Evolutionary conservation across 2,113 vertebrate genomes (phyloP).

Genomic region (Percopsis transmontana): DNA sequence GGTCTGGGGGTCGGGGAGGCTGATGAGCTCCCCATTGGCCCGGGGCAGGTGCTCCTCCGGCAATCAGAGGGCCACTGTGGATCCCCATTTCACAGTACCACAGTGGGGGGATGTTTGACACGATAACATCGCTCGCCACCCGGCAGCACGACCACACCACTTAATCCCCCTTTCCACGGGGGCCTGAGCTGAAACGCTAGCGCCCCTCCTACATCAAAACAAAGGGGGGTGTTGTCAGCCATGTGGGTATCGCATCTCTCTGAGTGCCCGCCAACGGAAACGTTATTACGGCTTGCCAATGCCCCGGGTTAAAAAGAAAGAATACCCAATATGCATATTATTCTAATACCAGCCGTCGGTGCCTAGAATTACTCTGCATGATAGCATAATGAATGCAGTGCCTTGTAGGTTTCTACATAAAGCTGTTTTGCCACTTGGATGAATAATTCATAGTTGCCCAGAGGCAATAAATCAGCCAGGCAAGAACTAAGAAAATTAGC

Average conservation of each 20-base stretch:
- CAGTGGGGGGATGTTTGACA: slow-evolving; percentile 59
- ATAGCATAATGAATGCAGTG: slow-evolving; percentile 86
- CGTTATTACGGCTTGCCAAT: slow-evolving; percentile 72
- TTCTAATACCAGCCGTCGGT: slow-evolving; percentile 83
- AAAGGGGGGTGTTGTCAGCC: slow-evolving; percentile 71
- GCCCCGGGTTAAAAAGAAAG: slow-evolving; percentile 60
- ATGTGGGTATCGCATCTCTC: slow-evolving; percentile 65
- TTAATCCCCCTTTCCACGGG: slow-evolving; percentile 55
- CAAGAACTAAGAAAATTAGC: slow-evolving; percentile 92
- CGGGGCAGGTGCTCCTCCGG: slow-evolving; percentile 51
- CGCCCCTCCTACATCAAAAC: slow-evolving; percentile 61
- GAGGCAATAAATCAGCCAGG: slow-evolving; percentile 92
- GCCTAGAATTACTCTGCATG: slow-evolving; percentile 83
- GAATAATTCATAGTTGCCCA: slow-evolving; percentile 91
- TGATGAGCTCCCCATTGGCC: slow-evolving; percentile 54
- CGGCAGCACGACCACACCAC: slow-evolving; percentile 58
- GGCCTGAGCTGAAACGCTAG: slow-evolving; percentile 49
- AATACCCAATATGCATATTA: slow-evolving; percentile 84
- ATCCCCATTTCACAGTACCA: slow-evolving; percentile 43
- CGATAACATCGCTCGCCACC: slow-evolving; percentile 53
- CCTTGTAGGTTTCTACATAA: slow-evolving; percentile 86
- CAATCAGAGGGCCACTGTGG: slow-evolving; percentile 31
- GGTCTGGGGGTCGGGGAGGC: slow-evolving; percentile 19
- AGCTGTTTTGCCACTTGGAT: slow-evolving; percentile 84
- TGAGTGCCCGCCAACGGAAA: slow-evolving; percentile 78